These are phyloP conservation scores for Coenonympha arcania DNA, from an alignment of 2,888 invertebrate species.

Conservation along the genomic window DNA sequence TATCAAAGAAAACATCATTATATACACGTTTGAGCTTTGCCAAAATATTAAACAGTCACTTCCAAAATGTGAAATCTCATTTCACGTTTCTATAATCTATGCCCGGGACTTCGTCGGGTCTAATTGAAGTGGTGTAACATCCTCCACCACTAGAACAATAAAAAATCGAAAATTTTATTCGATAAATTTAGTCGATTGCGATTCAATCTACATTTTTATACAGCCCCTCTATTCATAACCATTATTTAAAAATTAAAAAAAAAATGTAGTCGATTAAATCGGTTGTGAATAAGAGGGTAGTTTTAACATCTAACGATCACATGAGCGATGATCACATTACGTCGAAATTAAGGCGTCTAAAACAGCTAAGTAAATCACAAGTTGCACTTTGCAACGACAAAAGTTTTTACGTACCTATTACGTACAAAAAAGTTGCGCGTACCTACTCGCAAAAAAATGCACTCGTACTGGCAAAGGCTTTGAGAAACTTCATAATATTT, in stretches of 20 bases:
- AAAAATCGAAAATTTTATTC: constrained; percentile 29
- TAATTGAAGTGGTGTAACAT: constrained; percentile 12
- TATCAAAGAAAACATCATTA: constrained; percentile 42
- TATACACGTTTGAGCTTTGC: constrained; percentile 68
- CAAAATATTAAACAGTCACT: constrained; percentile 51
- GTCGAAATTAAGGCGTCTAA: constrained; percentile 23
- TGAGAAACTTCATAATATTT: constrained; percentile 22
- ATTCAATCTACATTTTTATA: constrained; percentile 20
- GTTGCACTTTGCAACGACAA: constrained; percentile 19
- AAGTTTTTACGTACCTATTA: constrained; percentile 18
- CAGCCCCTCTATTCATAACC: constrained; percentile 18
- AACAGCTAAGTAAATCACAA: constrained; percentile 26
- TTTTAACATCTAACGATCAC: constrained; percentile 16
- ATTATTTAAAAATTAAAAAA: constrained; percentile 3
- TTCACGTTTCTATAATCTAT: constrained; percentile 42
- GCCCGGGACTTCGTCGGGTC: constrained; percentile 15
- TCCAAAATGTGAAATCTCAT: constrained; percentile 60
- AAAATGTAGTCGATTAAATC: constrained; percentile 11
- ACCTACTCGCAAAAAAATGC: constrained; percentile 63
- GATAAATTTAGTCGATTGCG: constrained; percentile 25
- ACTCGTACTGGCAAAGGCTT: constrained; percentile 62
- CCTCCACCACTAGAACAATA: constrained; percentile 19
- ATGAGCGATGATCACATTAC: constrained; percentile 2
- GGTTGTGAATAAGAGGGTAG: constrained; percentile 11
- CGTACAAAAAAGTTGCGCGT: constrained; percentile 29